Percentiles rank a stretch among this genome's conserved stretches.
These are phyloP conservation scores for Lymantria monacha DNA, from an alignment of 2,888 invertebrate genomes.

Conservation along the genomic window DNA sequence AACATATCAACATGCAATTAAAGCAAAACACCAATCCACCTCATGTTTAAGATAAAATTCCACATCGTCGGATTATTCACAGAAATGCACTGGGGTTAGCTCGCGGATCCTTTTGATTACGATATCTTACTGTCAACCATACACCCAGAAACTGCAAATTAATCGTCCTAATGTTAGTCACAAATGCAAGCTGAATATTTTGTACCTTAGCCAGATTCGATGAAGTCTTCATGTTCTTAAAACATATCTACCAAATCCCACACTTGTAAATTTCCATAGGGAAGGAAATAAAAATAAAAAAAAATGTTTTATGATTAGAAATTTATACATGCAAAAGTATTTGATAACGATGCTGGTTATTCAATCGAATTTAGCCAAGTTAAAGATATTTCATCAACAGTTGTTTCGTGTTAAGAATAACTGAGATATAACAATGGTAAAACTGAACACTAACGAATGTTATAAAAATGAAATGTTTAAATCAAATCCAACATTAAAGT, in stretches of 20 bases:
- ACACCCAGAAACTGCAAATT: constrained; percentile 96
- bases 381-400: background rate
- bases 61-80: constrained; percentile 84
- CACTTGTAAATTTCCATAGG: background rate
- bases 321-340: no score
- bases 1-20: constrained; percentile 32
- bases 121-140: constrained; percentile 97
- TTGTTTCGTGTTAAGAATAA: background rate
- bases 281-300: background rate
- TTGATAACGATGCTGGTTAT: no score
- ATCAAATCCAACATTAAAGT: constrained; percentile 13
- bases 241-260: background rate
- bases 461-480: background rate
- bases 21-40: constrained; percentile 71
- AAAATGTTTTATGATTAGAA: no score
- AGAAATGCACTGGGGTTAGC: constrained; percentile 98
- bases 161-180: constrained; percentile 67
- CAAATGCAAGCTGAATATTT: constrained; percentile 39
- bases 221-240: background rate
- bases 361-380: constrained; percentile 6
- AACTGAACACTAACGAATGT: background rate
- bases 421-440: background rate
- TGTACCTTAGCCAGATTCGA: constrained; percentile 1
- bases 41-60: constrained; percentile 56
- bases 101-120: constrained; percentile 98